Evolutionary conservation across 2,888 invertebrate species (phyloP), one percentile per base, ranked within the genome.

Genomic region (Perithous albicinctus): DNA sequence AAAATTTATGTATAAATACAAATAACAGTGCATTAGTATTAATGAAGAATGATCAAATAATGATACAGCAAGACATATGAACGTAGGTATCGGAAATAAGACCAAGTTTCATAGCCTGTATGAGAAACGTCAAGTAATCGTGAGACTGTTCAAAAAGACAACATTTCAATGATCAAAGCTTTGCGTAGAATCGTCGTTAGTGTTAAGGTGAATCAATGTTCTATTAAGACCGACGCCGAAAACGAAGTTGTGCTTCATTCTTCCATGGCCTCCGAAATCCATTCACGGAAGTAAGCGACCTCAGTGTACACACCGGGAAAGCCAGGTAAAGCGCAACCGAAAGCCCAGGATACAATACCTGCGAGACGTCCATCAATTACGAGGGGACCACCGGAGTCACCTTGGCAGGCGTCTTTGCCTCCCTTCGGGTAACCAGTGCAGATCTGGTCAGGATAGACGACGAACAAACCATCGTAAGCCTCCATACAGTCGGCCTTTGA

Each of bases 341-440:
- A 93, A 72, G 94, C 94, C 94, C 94, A 91, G 0, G 91, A 91
- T 0, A 90, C 89, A 51, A 92, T 29, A 6, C 91, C 91, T 26
- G 86, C 87, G 1, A 87, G 87, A 8, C 85, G 78, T n/a, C 86
- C 87, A 0, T 54, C 29, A 20, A 91, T 78, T 35, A 80, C 85
- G 10, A 89, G 72, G 0, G 91, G 90, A 3, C 91, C 90, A 48
- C 91, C 91, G 0, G 91, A 91, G 64, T 91, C 91, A 43, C 90
- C 90, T 5, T 88, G 88, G 75, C 91, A 91, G 7, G 89, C 59
- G 70, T 90, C 90, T 7, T 87, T 94, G n/a, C 95, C 95, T 1
- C 95, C 95, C 78, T 93, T 91, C 2, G 93, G 90, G 0, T 89
- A 89, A 0, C 94, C 95, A 1, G 95, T 95, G 87, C 95, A 95